Evolutionary conservation across 30 jellyfish, hydroid and myxozoan genomes (phyloP).

Genomic region (Cassiopea andromeda): DNA sequence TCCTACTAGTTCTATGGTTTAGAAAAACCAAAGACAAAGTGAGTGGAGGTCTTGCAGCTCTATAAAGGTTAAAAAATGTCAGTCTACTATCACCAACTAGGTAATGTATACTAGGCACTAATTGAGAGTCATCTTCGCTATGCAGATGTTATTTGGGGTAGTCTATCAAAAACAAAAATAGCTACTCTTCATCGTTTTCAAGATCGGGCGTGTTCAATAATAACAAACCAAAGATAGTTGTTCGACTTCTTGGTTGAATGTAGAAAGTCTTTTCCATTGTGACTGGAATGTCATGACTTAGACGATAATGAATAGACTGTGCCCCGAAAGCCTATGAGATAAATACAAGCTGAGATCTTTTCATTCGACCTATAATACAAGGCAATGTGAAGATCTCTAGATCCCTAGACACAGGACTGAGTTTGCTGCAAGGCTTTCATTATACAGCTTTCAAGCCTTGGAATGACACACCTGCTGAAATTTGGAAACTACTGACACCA

Average conservation of each 20-base stretch:
- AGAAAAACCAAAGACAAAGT: too few species aligned
- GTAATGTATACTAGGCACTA: background rate
- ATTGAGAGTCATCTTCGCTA: too few species aligned
- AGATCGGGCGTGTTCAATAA: too few species aligned
- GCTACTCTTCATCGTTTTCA: constrained; percentile 25
- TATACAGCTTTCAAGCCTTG: background rate
- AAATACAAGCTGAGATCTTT: constrained; percentile 3
- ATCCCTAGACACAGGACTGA: constrained; percentile 9
- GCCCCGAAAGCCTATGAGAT: constrained; percentile 14
- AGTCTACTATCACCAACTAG: background rate
- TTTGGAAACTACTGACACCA: background rate
- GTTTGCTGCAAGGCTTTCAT: constrained; percentile 6
- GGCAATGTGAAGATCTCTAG: constrained; percentile 9
- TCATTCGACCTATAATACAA: constrained; percentile 24
- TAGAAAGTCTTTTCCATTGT: constrained; percentile 20
- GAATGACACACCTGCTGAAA: background rate
- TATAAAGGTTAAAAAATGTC: too few species aligned
- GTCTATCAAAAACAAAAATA: constrained; percentile 17
- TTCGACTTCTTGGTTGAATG: constrained; percentile 37
- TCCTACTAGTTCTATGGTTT: too few species aligned
- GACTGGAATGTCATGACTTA: constrained; percentile 13
- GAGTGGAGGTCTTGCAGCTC: too few species aligned
- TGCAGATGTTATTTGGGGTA: constrained; percentile 1
- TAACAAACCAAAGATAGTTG: constrained; percentile 34
- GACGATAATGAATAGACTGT: constrained; percentile 1